Evolutionary conservation across 2,113 vertebrate genomes (phyloP).

Genomic region (Leuciscus idus): DNA sequence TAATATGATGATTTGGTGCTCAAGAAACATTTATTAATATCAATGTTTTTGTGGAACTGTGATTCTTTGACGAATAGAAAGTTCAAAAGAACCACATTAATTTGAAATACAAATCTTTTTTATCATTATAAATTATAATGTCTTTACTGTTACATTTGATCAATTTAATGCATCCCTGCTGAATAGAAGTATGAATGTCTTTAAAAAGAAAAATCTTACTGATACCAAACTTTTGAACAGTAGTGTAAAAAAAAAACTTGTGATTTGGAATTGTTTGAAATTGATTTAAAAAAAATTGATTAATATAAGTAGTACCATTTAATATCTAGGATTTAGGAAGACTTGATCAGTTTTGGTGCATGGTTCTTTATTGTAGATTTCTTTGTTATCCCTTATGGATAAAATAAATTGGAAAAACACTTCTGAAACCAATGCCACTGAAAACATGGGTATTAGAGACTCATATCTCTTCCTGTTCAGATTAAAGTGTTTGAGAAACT

Average conservation of each 20-base stretch:
- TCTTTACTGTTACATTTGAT: background rate
- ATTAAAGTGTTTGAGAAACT: slow-evolving; percentile 85
- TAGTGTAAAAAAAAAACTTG: background rate
- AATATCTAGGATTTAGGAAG: background rate
- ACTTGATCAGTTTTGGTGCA: background rate
- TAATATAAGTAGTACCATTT: background rate
- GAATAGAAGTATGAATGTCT: background rate
- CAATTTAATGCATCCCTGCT: background rate
- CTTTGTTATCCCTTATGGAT: background rate
- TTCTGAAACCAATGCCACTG: background rate
- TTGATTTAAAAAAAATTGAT: background rate
- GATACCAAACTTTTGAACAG: background rate
- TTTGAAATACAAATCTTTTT: background rate
- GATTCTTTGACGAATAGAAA: background rate
- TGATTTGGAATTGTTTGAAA: background rate
- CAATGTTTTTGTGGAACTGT: background rate
- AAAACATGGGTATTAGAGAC: background rate
- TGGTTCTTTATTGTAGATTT: background rate
- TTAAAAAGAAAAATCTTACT: too few relatives aligned
- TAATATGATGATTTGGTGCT: background rate
- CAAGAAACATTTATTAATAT: background rate
- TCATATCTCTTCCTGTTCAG: slow-evolving; percentile 64
- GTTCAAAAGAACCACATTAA: background rate
- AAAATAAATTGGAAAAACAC: slow-evolving; percentile 7
- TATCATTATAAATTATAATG: background rate